Evolutionary conservation across 2,797 vertebrate genomes (phyloP).

Genomic region (Acanthurus lineatus): DNA sequence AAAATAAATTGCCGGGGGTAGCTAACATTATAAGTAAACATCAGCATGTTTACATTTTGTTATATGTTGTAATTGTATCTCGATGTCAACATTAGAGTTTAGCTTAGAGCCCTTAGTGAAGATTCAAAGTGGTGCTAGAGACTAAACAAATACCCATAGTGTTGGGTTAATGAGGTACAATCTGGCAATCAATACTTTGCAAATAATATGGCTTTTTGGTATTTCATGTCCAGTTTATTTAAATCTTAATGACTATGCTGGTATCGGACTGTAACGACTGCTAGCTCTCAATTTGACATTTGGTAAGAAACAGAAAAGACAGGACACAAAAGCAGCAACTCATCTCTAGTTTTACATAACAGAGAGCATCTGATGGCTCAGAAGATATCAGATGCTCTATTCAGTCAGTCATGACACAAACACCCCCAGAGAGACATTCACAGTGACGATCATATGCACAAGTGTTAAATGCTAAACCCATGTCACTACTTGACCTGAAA

Average conservation of each 20-base stretch:
- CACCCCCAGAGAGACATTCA: conserved; percentile 38
- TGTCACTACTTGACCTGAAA: conserved; percentile 66
- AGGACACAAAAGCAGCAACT: conserved; percentile 12
- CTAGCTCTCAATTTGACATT: conserved; percentile 17
- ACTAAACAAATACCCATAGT: background rate
- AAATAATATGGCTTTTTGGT: background rate
- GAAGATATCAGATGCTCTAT: conserved; percentile 39
- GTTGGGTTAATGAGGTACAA: background rate
- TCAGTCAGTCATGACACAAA: conserved; percentile 44
- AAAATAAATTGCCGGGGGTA: background rate
- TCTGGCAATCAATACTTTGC: background rate
- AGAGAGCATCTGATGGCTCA: conserved; percentile 37
- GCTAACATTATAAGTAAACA: background rate
- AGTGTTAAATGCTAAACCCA: conserved; percentile 53
- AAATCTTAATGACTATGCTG: background rate
- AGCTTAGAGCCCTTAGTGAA: background rate
- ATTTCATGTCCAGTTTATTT: background rate
- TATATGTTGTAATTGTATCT: background rate
- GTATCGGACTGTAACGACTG: background rate
- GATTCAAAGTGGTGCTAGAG: background rate
- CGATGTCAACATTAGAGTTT: background rate
- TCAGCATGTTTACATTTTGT: background rate
- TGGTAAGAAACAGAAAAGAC: conserved; percentile 5
- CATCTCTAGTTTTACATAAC: conserved; percentile 32
- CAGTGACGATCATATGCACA: conserved; percentile 48